These are phyloP conservation scores for Stenopsyche tienmushanensis DNA, from an alignment of 1,140 invertebrate species.

Conservation along the genomic window DNA sequence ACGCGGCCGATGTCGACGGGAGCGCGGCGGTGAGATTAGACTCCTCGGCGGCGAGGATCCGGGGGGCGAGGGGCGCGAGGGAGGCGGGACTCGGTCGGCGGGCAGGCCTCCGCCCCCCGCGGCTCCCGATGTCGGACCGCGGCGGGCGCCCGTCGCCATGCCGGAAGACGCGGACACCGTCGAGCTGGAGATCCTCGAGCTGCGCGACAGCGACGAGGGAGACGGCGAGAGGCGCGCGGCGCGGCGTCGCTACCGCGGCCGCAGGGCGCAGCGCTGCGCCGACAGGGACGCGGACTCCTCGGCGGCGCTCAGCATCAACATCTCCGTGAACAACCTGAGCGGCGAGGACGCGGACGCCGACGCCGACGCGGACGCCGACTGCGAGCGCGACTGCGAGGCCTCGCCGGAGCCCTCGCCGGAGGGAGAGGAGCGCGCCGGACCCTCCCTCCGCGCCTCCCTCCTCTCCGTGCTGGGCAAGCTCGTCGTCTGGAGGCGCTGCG, in stretches of 20 bases:
- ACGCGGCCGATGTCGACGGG: background rate
- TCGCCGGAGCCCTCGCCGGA: constrained; percentile 45
- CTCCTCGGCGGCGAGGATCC: too few species aligned
- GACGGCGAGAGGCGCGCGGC: constrained; percentile 39
- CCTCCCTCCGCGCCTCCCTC: constrained; percentile 59
- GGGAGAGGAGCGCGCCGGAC: too few species aligned
- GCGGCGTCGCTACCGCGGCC: constrained; percentile 48
- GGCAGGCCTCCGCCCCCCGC: too few species aligned
- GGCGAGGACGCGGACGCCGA: constrained; percentile 47
- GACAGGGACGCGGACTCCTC: constrained; percentile 39
- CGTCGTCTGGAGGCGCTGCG: constrained; percentile 60
- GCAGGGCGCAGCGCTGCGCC: constrained; percentile 43
- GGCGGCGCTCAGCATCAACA: constrained; percentile 27
- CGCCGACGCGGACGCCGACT: constrained; percentile 44
- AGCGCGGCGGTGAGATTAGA: background rate
- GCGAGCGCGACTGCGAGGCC: constrained; percentile 39
- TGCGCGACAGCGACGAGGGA: constrained; percentile 48
- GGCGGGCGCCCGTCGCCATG: too few species aligned
- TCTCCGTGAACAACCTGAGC: constrained; percentile 36
- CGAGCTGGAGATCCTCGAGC: constrained; percentile 37
- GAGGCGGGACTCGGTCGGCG: background rate
- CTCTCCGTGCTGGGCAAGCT: constrained; percentile 67
- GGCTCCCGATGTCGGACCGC: constrained; percentile 15
- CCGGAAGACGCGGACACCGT: constrained; percentile 20
- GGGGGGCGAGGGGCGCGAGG: background rate